Conservation (phyloP, 92 coral and sea anemone species). For the Palythoa heliodiscus region DNA sequence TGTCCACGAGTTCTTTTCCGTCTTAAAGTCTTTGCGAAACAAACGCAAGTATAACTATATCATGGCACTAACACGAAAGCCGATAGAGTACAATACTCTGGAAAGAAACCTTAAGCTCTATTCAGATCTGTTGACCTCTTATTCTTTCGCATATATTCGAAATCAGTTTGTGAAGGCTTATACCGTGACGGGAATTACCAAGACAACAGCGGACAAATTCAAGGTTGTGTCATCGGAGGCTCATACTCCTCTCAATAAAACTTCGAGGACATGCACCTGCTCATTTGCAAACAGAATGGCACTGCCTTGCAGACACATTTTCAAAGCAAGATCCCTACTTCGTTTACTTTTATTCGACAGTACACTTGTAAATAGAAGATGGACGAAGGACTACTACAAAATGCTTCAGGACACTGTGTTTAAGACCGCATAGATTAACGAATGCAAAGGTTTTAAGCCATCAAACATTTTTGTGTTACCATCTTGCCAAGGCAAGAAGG, state of each 20-base stretch:
- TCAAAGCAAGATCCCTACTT: conserved; percentile 41
- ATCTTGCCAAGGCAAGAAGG: conserved; percentile 6
- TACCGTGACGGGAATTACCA: neutral
- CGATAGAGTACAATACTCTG: too few species aligned
- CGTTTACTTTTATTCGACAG: conserved; percentile 26
- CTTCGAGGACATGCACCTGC: conserved; percentile 14
- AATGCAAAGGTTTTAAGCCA: neutral
- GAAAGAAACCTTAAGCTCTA: too few species aligned
- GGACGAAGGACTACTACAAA: conserved; percentile 44
- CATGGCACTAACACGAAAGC: too few species aligned
- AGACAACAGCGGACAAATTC: conserved; percentile 1
- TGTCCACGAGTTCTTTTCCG: too few species aligned
- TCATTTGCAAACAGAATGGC: conserved; percentile 35
- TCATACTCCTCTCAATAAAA: conserved; percentile 8
- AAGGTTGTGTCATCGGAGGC: neutral
- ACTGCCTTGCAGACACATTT: conserved; percentile 41
- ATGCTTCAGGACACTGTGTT: conserved; percentile 11
- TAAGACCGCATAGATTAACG: neutral
- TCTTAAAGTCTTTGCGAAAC: too few species aligned
- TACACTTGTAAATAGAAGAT: conserved; percentile 33
- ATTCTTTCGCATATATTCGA: conserved; percentile 54
- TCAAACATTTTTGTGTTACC: neutral
- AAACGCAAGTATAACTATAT: too few species aligned
- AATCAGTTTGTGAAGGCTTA: conserved; percentile 35
- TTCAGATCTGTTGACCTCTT: conserved; percentile 50